phyloP scores from a whole-genome alignment of 2,888 invertebrate species.

The Apeira syringaria region DNA sequence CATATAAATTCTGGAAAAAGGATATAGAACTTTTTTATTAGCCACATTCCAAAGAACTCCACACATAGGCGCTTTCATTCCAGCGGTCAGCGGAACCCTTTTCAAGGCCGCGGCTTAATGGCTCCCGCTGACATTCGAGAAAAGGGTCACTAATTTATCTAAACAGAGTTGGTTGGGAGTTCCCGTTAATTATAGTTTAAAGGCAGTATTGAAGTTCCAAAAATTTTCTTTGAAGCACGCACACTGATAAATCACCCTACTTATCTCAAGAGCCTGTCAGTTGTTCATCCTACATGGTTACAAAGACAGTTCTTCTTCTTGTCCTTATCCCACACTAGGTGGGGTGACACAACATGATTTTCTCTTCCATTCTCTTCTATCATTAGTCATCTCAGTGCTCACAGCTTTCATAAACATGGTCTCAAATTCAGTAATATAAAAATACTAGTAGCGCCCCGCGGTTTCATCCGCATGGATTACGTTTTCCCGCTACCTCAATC shows the following conservation, averaged over 20 bases:
- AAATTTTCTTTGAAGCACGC: background rate
- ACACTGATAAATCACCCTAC: background rate
- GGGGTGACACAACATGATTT: too few relatives aligned
- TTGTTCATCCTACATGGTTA: too few relatives aligned
- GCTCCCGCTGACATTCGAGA: slow-evolving; percentile 72
- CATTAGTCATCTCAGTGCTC: too few relatives aligned
- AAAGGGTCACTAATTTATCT: slow-evolving; percentile 80
- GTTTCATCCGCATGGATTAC: too few relatives aligned
- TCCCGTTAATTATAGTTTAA: slow-evolving; percentile 72
- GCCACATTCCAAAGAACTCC: slow-evolving; percentile 45
- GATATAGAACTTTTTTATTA: slow-evolving; percentile 15
- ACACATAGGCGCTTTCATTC: slow-evolving; percentile 35
- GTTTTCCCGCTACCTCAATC: too few relatives aligned
- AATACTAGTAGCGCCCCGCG: too few relatives aligned
- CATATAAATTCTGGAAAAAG: background rate
- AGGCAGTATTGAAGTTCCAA: background rate
- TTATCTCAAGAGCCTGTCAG: background rate
- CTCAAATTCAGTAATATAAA: too few relatives aligned
- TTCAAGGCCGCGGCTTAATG: slow-evolving; percentile 67
- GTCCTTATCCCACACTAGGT: too few relatives aligned
- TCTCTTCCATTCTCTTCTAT: too few relatives aligned
- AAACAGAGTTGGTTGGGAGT: slow-evolving; percentile 63
- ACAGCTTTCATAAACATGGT: too few relatives aligned
- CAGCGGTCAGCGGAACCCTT: slow-evolving; percentile 54
- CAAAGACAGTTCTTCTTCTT: too few relatives aligned